Percentiles rank a stretch among this genome's conserved stretches.
phyloP scores from a whole-genome alignment of 1,140 invertebrate genomes.

The Pseudomyrmex dendroicus region DNA sequence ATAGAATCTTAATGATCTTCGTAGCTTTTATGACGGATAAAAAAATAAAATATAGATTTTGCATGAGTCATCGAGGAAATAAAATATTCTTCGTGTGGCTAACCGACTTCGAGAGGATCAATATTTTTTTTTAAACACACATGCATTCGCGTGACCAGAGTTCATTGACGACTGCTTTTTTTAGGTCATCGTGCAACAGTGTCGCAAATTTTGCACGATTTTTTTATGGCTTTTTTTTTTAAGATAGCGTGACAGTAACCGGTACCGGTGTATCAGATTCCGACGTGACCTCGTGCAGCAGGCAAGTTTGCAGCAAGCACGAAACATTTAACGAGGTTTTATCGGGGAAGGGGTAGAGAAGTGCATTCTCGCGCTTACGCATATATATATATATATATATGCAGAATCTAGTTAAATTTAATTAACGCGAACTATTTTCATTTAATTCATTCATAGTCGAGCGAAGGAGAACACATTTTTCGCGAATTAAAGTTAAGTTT shows the following conservation, averaged over 20 bases:
- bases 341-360: background rate
- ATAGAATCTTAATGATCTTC: background rate
- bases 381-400: background rate
- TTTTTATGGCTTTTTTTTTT: background rate
- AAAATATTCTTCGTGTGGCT: background rate
- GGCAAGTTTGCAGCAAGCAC: background rate
- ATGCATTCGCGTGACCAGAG: background rate
- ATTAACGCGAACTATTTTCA: background rate
- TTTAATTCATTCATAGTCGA: background rate
- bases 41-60: background rate
- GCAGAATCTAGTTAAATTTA: background rate
- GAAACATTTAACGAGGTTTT: background rate
- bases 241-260: background rate
- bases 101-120: background rate
- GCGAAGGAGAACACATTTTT: background rate
- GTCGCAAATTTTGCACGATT: background rate
- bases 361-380: background rate
- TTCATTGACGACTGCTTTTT: background rate
- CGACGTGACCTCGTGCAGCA: background rate
- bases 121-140: background rate
- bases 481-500: background rate
- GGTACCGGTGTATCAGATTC: background rate
- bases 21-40: background rate
- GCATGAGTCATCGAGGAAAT: too few relatives aligned
- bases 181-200: background rate